Evolutionary conservation across 2,797 vertebrate genomes (phyloP), one percentile per base, ranked within the genome.

Genomic region (Epinephelus malabaricus): DNA sequence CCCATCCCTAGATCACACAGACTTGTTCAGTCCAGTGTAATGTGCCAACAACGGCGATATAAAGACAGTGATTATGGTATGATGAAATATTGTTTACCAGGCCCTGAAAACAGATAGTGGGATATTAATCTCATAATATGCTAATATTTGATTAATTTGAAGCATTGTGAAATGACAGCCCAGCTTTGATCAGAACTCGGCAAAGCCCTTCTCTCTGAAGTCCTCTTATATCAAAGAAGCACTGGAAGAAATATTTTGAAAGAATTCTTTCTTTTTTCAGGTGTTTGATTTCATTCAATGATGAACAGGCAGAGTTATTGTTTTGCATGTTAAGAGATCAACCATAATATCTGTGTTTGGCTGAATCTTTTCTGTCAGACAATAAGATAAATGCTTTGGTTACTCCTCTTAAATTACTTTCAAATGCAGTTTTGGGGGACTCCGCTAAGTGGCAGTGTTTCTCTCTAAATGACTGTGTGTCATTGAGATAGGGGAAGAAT

Each of bases 371-470:
- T 17, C 30, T 51, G 38, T 64, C 46, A 50, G 18, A 51, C 19
- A 40, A 40, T 40, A 40, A 40, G 30, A 34, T 34, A 40, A 40
- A 12, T 40, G 38, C 38, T 11, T 34, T 34, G 30, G 30, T 34
- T 9, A 18, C 7, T 62, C 21, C 25, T 68, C n/a, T 56, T 18
- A 19, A 27, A n/a, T 27, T 0, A 18, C 14, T 12, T 45, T 13
- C 43, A 12, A 13, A 0, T 70, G 56, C 66, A 21, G 11, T 60
- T 66, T 27, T 11, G 11, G 4, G 47, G 10, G 18, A 9, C 9
- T 46, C 90, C 96, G 93, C 90, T 92, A 95, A 95, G 90, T 93
- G 96, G 95, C 80, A 92, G 65, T 88, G 90, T 91, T 87, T 86
- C 56, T 69, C 81, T 86, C 69, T 76, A 14, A 21, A 65, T 81